Base-by-base conservation (phyloP, 1,140 invertebrate genomes). In the Oncopodura yosiiana region DNA sequence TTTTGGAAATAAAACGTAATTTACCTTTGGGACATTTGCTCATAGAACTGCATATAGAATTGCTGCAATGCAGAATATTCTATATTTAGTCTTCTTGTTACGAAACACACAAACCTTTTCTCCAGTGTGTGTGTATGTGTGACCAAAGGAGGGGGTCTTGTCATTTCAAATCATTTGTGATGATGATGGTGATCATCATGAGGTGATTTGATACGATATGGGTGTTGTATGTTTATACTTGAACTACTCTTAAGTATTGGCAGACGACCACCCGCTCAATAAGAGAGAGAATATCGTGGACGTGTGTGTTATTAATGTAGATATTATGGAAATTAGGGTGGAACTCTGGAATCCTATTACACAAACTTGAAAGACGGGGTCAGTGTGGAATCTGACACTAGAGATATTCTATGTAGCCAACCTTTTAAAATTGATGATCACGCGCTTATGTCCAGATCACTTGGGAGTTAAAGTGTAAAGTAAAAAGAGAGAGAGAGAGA, bases 401-500 rank as follows among this genome's bases (percentile, higher is more conserved):
- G 18, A n/a, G 36, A 37, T 49, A 30, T 30, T 30, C 44, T 6
- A 44, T 24, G 14, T 27, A 14, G 4, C 18, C 44, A 3, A 3
- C 8, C 19, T 56, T 56, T 61, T 61, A 57, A 57, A 61, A 61
- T 61, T 61, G 59, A 61, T 61, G 59, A 61, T 50, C 53, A 37
- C 12, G 46, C 53, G 53, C 54, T 48, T 56, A 14, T 41, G 48
- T 49, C 53, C 24, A 26, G 26, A 55, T 49, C 53, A 55, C 53
- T 34, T 21, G 54, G 54, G 54, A 56, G 41, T 56, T 36, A 37
- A 29, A 32, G 48, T 29, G 43, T 46, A n/a, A n/a, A n/a, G n/a
- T n/a, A n/a, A n/a, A n/a, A n/a, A n/a, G n/a, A n/a, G n/a, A n/a
- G n/a, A n/a, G n/a, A n/a, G n/a, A n/a, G n/a, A n/a, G n/a, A n/a